These are phyloP conservation scores for Trachelus troglodyta DNA, from an alignment of 2,888 invertebrate species.

Conservation along the genomic window DNA sequence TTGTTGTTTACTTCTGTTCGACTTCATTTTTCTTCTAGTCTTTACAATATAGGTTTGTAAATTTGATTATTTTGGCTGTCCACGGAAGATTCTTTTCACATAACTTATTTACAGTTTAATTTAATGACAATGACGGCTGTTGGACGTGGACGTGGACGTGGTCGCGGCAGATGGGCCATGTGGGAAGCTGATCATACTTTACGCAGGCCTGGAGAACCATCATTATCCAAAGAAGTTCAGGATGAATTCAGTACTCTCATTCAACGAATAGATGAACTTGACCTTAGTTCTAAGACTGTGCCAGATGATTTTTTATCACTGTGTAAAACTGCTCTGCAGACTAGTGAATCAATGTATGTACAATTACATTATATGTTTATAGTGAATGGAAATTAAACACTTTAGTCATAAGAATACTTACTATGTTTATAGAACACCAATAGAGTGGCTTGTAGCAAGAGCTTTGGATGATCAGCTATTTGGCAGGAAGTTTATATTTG, in stretches of 20 bases:
- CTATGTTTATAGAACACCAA: conserved; percentile 5
- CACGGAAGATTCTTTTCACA: neutral
- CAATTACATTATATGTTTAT: neutral
- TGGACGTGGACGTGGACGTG: neutral
- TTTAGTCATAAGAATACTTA: neutral
- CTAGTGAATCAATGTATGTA: neutral
- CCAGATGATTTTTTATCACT: neutral
- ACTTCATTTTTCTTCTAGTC: neutral
- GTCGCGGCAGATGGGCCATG: neutral
- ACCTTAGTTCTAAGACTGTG: neutral
- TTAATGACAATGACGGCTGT: neutral
- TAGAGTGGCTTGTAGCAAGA: neutral
- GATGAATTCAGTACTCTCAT: neutral
- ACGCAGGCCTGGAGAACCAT: neutral
- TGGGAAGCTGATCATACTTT: neutral
- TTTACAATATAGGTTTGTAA: neutral
- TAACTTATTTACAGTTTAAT: neutral
- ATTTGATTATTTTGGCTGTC: neutral
- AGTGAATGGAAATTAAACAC: neutral
- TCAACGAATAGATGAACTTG: neutral
- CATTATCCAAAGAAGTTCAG: neutral
- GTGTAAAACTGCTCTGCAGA: neutral
- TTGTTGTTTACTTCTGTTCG: neutral
- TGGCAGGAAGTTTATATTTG: conserved; percentile 13
- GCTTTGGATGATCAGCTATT: conserved; percentile 15